Percentiles rank a stretch among this genome's conserved stretches.
Evolutionary conservation across 2,113 vertebrate genomes (phyloP).

Genomic region (Helogale parvula): DNA sequence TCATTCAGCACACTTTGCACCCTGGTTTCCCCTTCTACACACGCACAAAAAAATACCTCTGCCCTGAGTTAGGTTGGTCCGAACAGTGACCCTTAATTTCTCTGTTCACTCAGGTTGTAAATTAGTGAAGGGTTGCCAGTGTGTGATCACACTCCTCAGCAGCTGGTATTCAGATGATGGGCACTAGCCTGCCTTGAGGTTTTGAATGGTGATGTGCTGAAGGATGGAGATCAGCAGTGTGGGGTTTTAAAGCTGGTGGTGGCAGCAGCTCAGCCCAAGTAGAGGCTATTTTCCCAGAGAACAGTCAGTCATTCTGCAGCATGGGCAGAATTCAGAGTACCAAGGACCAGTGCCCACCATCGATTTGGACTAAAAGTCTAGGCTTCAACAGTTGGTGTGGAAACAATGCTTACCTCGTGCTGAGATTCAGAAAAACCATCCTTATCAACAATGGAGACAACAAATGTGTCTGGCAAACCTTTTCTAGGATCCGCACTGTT

Average conservation of each 20-base stretch:
- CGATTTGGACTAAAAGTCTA: not conserved
- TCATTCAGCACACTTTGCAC: not conserved
- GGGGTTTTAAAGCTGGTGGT: conserved; percentile 88
- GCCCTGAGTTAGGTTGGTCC: not conserved
- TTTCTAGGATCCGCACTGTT: not conserved
- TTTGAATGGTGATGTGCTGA: not conserved
- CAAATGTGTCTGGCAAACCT: not conserved
- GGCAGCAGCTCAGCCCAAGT: conserved; percentile 85
- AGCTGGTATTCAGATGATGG: too few species aligned
- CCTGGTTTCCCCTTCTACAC: not conserved
- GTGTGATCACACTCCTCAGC: not conserved
- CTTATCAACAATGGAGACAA: not conserved
- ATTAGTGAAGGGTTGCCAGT: not conserved
- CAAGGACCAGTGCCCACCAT: not conserved
- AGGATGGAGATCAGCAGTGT: not conserved
- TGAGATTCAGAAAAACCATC: not conserved
- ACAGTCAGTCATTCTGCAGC: not conserved
- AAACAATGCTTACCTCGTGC: not conserved
- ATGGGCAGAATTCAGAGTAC: not conserved
- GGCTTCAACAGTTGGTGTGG: not conserved
- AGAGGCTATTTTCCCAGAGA: not conserved
- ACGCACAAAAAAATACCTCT: not conserved
- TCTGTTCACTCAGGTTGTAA: not conserved
- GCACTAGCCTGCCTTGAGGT: not conserved
- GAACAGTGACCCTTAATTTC: not conserved